phyloP scores from a whole-genome alignment of 2,888 invertebrate species.

The Hedychridium roseum region DNA sequence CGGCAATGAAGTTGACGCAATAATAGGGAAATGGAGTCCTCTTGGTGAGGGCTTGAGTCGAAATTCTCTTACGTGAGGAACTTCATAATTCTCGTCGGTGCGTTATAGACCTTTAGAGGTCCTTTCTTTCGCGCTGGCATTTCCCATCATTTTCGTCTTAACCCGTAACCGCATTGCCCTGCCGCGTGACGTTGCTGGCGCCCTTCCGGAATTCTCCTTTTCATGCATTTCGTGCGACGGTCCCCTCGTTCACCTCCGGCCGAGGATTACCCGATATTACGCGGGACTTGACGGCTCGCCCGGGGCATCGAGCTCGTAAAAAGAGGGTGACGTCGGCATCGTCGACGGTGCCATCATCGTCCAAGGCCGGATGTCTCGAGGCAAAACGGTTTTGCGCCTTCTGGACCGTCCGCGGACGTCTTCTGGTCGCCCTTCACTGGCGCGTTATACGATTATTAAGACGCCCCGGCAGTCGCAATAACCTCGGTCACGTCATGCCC shows the following conservation, averaged over 20 bases:
- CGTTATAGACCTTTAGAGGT: too few relatives aligned
- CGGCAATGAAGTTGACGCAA: too few relatives aligned
- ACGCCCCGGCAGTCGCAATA: slow-evolving; percentile 19
- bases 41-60: too few relatives aligned
- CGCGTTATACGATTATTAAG: slow-evolving; percentile 39
- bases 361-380: slow-evolving; percentile 16
- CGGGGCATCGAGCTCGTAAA: slow-evolving; percentile 52
- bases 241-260: slow-evolving; percentile 33
- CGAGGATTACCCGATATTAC: slow-evolving; percentile 55
- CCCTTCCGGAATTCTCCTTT: slow-evolving; percentile 26
- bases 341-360: too few relatives aligned
- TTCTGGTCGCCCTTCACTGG: slow-evolving; percentile 6
- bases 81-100: too few relatives aligned
- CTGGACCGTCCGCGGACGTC: too few relatives aligned
- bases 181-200: neutral
- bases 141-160: neutral
- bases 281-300: slow-evolving; percentile 49
- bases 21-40: too few relatives aligned
- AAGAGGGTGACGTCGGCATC: slow-evolving; percentile 32
- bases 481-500: too few relatives aligned
- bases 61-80: too few relatives aligned
- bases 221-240: slow-evolving; percentile 22
- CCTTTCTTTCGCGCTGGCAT: neutral
- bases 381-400: too few relatives aligned
- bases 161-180: neutral